Evolutionary conservation across 1,140 invertebrate genomes (phyloP), one percentile per base, ranked within the genome.

Genomic region (Choristoneura fumiferana): DNA sequence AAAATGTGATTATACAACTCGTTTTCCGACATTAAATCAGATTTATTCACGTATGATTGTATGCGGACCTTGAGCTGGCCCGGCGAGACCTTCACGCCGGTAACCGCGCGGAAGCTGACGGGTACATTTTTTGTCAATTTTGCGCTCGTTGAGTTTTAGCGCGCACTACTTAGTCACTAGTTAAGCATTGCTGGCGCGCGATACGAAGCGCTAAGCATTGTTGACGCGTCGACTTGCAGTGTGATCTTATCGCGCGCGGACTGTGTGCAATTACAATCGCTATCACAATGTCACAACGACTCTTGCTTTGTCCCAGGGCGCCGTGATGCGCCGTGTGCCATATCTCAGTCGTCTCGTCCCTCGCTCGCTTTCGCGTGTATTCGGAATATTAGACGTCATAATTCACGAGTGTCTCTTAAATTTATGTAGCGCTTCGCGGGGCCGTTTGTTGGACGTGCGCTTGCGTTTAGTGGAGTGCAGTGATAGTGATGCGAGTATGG

Each of bases 81-180:
- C 71, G 78, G 73, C 70, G 76, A 88, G 81, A 88, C 85, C 85
- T 88, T 88, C 82, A 77, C 79, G 82, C 72, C 76, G 72, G 85
- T 88, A 87, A 88, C 85, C 73, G 85, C 84, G 85, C 85, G 85
- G 85, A 88, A 88, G 85, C 87, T 73, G 82, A 69, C 78, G 72
- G 78, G 69, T 81, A 79, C 69, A 75, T 80, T 88, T 87, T 88
- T 87, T 88, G 85, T 84, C 79, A 85, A 85, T 83, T 81, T 84
- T 71, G 75, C 80, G 73, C 77, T 88, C 70, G 83, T 78, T 73
- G 78, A 79, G 74, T 84, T 85, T 79, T 78, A 85, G 73, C 76
- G 74, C 79, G 79, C 83, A 87, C 33, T 54, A 54, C 29, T 86
- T 87, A 87, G 80, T 84, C 83, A 87, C 76, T 72, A 70, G 73